Evolutionary conservation across 2,888 invertebrate species (phyloP).

Genomic region (Pterobdella sp.): DNA sequence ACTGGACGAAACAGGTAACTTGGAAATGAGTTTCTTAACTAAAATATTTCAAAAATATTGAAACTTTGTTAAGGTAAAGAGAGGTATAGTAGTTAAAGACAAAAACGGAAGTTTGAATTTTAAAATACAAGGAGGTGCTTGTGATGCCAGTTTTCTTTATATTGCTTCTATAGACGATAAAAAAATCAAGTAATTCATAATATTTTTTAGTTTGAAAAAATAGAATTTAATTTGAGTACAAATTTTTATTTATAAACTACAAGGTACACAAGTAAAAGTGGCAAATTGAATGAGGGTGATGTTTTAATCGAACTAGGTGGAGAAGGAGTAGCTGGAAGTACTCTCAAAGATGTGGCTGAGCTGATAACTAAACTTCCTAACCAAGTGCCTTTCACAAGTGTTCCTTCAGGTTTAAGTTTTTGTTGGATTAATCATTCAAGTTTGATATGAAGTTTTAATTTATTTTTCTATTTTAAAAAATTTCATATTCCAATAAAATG

Average conservation of each 20-base stretch:
- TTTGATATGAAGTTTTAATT: too few species aligned
- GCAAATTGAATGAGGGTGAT: conserved; percentile 6
- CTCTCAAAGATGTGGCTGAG: not conserved
- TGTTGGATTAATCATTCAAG: too few species aligned
- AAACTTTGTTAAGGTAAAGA: not conserved
- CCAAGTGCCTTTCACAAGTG: not conserved
- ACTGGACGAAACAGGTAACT: conserved; percentile 6
- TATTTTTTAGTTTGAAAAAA: too few species aligned
- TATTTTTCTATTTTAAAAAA: too few species aligned
- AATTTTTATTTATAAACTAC: not conserved
- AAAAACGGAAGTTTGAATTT: conserved; percentile 8
- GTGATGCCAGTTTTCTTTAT: conserved; percentile 6
- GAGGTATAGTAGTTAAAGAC: not conserved
- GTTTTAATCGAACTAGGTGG: conserved; percentile 16
- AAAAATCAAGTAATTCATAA: conserved; percentile 5
- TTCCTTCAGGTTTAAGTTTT: not conserved
- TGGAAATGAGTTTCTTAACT: not conserved
- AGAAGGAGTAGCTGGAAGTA: conserved; percentile 9
- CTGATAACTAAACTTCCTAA: not conserved
- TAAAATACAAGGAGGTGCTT: not conserved
- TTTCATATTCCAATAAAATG: too few species aligned
- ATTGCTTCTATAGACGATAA: conserved; percentile 14
- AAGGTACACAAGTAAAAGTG: not conserved
- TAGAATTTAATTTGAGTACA: too few species aligned
- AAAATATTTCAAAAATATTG: not conserved